phyloP scores from a whole-genome alignment of 2,888 invertebrate species.

The Hypsopygia costalis region DNA sequence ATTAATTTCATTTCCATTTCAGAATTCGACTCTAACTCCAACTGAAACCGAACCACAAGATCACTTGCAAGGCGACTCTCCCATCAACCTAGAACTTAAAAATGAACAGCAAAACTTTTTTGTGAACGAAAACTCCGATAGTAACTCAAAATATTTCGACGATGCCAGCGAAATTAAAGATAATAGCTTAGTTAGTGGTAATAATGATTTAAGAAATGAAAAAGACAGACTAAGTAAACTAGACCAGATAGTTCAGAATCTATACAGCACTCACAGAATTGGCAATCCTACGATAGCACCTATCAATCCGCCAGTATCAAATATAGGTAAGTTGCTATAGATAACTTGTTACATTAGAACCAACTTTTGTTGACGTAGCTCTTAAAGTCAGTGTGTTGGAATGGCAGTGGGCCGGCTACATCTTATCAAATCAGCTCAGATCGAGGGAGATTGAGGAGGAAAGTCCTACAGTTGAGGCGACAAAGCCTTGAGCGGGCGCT shows the following conservation, averaged over 20 bases:
- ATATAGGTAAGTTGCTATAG: constrained; percentile 32
- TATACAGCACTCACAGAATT: constrained; percentile 68
- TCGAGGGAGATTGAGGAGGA: no score
- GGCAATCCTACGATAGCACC: constrained; percentile 41
- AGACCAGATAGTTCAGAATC: constrained; percentile 70
- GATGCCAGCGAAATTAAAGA: constrained; percentile 32
- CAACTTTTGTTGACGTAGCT: no score
- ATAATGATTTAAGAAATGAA: constrained; percentile 40
- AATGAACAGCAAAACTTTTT: constrained; percentile 35
- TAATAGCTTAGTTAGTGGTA: constrained; percentile 3
- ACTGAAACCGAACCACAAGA: constrained; percentile 40
- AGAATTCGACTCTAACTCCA: constrained; percentile 59
- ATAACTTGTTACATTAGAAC: no score
- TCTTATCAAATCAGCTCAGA: no score
- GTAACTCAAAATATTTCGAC: constrained; percentile 29
- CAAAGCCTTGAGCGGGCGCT: no score
- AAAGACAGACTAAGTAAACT: constrained; percentile 68
- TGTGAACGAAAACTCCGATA: constrained; percentile 37
- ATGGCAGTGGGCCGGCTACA: no score
- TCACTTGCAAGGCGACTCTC: constrained; percentile 33
- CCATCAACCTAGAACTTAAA: constrained; percentile 45
- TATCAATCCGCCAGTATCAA: constrained; percentile 30
- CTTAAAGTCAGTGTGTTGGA: no score
- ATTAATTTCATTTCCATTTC: constrained; percentile 22
- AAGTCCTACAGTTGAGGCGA: no score